These are phyloP conservation scores for Sitophilus oryzae DNA, from an alignment of 1,140 invertebrate species.

Conservation along the genomic window DNA sequence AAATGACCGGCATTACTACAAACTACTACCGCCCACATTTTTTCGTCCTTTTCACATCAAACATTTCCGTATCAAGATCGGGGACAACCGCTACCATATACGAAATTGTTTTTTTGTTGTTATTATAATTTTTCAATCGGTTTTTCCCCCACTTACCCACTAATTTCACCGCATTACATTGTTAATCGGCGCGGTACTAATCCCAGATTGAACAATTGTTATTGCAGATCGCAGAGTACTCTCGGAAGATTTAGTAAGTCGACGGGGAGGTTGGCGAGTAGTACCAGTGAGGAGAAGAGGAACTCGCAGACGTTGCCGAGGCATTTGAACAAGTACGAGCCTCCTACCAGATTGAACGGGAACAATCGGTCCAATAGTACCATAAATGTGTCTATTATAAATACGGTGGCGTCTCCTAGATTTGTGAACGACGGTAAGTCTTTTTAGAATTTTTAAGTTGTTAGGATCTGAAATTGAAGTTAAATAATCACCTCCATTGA, in stretches of 20 bases:
- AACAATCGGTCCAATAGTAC: conserved; percentile 55
- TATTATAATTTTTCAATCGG: conserved; percentile 12
- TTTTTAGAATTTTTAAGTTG: too few relatives aligned
- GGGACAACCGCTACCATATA: conserved; percentile 25
- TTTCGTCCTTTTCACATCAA: too few relatives aligned
- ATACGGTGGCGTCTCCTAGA: conserved; percentile 50
- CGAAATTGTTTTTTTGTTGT: conserved; percentile 7
- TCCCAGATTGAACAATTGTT: conserved; percentile 15
- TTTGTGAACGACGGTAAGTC: conserved; percentile 25
- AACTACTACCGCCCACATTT: conserved; percentile 21
- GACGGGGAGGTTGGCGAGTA: conserved; percentile 59
- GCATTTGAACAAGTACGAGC: conserved; percentile 49
- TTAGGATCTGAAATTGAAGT: too few relatives aligned
- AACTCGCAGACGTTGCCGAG: conserved; percentile 73
- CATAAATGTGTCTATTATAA: conserved; percentile 70
- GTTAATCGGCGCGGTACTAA: background rate
- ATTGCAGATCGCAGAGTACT: conserved; percentile 57
- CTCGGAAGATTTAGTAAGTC: conserved; percentile 75
- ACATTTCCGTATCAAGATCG: conserved; percentile 19
- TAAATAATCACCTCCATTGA: too few relatives aligned
- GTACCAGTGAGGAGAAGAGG: conserved; percentile 51
- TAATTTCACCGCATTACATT: conserved; percentile 13
- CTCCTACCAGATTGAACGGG: conserved; percentile 48
- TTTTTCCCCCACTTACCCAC: conserved; percentile 8
- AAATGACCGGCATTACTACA: too few relatives aligned